Conservation (phyloP, 2,888 invertebrate species). For the Ornithoptera alexandrae region DNA sequence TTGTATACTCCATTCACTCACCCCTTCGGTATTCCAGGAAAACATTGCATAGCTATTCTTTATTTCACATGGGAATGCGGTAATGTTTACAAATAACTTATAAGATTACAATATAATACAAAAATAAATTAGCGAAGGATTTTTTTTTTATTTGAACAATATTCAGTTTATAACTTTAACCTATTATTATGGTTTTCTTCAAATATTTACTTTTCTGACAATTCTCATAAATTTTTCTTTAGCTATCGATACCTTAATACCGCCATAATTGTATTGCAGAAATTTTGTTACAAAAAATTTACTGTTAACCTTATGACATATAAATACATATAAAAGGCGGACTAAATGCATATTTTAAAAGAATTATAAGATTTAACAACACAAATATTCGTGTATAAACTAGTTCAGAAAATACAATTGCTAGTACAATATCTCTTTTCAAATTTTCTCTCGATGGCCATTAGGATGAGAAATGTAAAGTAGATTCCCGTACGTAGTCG, state of each 20-base stretch:
- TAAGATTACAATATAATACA: conserved; percentile 9
- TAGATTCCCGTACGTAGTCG: conserved; percentile 74
- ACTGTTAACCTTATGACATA: too few species aligned
- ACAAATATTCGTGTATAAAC: conserved; percentile 28
- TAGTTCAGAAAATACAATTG: conserved; percentile 48
- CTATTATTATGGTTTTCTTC: too few species aligned
- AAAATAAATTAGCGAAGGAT: background rate
- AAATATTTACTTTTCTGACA: too few species aligned
- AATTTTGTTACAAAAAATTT: too few species aligned
- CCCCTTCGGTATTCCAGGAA: conserved; percentile 64
- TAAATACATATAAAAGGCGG: too few species aligned
- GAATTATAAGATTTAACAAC: too few species aligned
- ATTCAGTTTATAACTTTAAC: background rate
- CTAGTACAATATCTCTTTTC: conserved; percentile 74
- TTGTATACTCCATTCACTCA: conserved; percentile 58
- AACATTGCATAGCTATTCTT: conserved; percentile 62
- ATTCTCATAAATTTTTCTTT: too few species aligned
- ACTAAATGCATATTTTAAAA: too few species aligned
- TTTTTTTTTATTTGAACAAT: background rate
- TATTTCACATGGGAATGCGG: conserved; percentile 55
- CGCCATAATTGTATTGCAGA: too few species aligned
- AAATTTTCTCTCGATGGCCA: conserved; percentile 79
- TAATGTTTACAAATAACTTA: conserved; percentile 36
- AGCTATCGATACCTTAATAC: too few species aligned
- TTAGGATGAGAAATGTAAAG: conserved; percentile 80